Conservation (phyloP, 2,113 vertebrate genomes). For the Cardinalis cardinalis region DNA sequence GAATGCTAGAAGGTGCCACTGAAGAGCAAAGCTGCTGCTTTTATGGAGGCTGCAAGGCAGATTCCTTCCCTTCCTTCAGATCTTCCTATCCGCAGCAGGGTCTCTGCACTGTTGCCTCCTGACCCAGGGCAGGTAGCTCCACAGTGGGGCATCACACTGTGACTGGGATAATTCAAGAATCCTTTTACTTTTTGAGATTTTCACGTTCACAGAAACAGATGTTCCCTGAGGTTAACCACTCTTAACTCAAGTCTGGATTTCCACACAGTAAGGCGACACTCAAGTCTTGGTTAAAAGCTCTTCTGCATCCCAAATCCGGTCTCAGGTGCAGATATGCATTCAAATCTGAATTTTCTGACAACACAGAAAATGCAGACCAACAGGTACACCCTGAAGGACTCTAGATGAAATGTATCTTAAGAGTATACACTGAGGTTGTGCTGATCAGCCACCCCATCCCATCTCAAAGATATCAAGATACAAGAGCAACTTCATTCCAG, state of each 20-base stretch:
- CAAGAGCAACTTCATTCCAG: background rate
- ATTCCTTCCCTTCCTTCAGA: background rate
- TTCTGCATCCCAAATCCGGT: background rate
- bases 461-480: background rate
- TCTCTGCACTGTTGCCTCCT: background rate
- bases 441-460: background rate
- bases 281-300: background rate
- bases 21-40: background rate
- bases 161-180: background rate
- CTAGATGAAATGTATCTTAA: background rate
- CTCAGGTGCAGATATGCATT: background rate
- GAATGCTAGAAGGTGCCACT: background rate
- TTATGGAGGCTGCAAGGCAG: background rate
- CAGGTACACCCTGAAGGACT: background rate
- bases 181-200: background rate
- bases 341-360: background rate
- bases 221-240: background rate
- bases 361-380: background rate
- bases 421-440: background rate
- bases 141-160: accelerated
- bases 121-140: accelerated
- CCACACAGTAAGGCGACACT: background rate
- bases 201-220: background rate
- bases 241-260: background rate
- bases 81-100: background rate